Evolutionary conservation across 2,888 invertebrate species (phyloP), one percentile per base, ranked within the genome.

Genomic region (Pelosia muscerda): DNA sequence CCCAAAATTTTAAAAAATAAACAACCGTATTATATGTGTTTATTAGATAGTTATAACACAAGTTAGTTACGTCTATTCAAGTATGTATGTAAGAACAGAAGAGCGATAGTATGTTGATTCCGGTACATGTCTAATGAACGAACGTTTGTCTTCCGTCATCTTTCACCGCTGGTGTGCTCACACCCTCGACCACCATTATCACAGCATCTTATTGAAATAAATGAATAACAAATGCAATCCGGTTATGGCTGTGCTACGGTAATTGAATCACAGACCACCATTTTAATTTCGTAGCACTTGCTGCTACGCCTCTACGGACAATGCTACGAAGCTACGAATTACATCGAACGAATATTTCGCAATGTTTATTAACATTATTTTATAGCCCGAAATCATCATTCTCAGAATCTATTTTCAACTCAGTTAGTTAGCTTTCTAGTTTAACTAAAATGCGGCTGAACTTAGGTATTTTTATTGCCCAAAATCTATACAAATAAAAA

Each of bases 211-310:
- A n/a, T 49, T 49, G n/a, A 49, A 49, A 49, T 49, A 49, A 49
- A 49, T 49, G 49, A n/a, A 49, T 58, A 38, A 49, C 58, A 57
- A 28, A 31, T 49, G 49, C 38, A 59, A 55, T 60, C 54, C 60
- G 26, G 65, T 65, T 65, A 60, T 60, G 54, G 60, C 60, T 54
- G 34, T 28, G 55, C 66, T 49, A 56, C 55, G 49, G 55, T 49
- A 66, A 74, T 79, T 74, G 69, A 78, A 80, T 73, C 65, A 72
- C 59, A 74, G 76, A 69, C 68, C 74, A 73, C 78, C 68, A 74
- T 72, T 80, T 78, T 80, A 80, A 80, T 79, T 73, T 71, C 68
- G 63, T 68, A 80, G 76, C 62, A 23, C 58, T 58, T 38, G 42
- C 26, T 63, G 58, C 59, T 55, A 62, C 63, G 59, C 55, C 49